Evolutionary conservation across 2,888 invertebrate species (phyloP).

Genomic region (Argyra leucocephala): DNA sequence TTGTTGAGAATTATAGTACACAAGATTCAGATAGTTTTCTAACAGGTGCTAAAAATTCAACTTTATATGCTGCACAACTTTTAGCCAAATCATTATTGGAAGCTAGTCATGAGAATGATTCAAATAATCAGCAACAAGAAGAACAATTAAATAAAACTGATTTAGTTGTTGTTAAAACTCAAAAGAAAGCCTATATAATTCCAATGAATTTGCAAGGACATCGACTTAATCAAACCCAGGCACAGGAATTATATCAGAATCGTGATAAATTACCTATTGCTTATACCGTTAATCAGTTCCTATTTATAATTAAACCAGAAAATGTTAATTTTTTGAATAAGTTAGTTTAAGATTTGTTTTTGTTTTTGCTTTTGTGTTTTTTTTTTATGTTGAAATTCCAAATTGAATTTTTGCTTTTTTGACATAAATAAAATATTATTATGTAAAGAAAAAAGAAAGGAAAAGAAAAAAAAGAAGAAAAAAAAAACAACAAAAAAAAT

Average conservation of each 20-base stretch:
- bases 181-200: conserved; percentile 28
- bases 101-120: conserved; percentile 18
- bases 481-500: no score
- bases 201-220: conserved; percentile 21
- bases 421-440: no score
- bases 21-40: conserved; percentile 19
- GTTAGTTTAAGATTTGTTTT: conserved; percentile 26
- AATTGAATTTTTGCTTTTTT: not conserved
- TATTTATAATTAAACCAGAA: conserved; percentile 31
- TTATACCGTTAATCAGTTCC: conserved; percentile 31
- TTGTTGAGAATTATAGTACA: conserved; percentile 5
- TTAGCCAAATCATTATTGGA: conserved; percentile 26
- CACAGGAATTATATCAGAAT: conserved; percentile 25
- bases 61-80: conserved; percentile 26
- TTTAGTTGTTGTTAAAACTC: conserved; percentile 27
- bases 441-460: no score
- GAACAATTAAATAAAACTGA: conserved; percentile 23
- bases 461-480: no score
- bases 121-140: not conserved
- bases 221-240: conserved; percentile 11
- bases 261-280: conserved; percentile 26
- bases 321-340: conserved; percentile 31
- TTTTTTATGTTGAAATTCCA: not conserved
- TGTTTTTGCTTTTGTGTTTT: no score
- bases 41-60: conserved; percentile 22